Evolutionary conservation across 2,888 invertebrate genomes (phyloP), one percentile per base, ranked within the genome.

Genomic region (Vanessa cardui): DNA sequence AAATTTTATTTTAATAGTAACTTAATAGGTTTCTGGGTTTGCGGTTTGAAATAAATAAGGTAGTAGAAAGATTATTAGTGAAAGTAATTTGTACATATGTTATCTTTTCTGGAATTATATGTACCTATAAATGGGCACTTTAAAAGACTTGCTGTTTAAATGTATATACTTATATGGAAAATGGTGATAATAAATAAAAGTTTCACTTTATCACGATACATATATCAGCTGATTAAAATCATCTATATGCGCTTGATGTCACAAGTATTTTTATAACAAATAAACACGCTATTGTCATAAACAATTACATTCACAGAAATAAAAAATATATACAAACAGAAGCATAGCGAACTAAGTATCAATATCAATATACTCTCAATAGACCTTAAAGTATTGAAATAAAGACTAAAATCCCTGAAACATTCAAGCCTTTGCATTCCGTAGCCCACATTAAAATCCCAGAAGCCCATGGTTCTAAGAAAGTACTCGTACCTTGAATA

Each of bases 401-500:
- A 56, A 56, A 5, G 33, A 5, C 18, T 33, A 56, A 56, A 56
- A 39, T 18, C 21, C 15, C 31, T 50, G 20, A 65, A 46, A 39
- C 7, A 6, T 45, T 20, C 1, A 56, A n/a, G 31, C 21, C 15
- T 26, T 60, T 45, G 60, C 46, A 65, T 60, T 52, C 50, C 59
- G 44, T 54, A 54, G 12, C 9, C 60, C 46, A 61, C 59, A 64
- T 64, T 58, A 8, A 52, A 47, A 60, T 58, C 67, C 60, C 63
- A 54, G 59, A 49, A 65, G 59, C 46, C 62, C 52, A 67, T 68
- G 49, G 61, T 74, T 76, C 74, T 68, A 70, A 66, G 82, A 81
- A 82, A 78, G 78, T 76, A 62, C 63, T 21, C 56, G 60, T 58
- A 65, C 67, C 61, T 75, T 74, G 87, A 86, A 86, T 86, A 80